These are phyloP conservation scores for Augiades crinisus DNA, from an alignment of 2,888 invertebrate genomes.

Conservation along the genomic window DNA sequence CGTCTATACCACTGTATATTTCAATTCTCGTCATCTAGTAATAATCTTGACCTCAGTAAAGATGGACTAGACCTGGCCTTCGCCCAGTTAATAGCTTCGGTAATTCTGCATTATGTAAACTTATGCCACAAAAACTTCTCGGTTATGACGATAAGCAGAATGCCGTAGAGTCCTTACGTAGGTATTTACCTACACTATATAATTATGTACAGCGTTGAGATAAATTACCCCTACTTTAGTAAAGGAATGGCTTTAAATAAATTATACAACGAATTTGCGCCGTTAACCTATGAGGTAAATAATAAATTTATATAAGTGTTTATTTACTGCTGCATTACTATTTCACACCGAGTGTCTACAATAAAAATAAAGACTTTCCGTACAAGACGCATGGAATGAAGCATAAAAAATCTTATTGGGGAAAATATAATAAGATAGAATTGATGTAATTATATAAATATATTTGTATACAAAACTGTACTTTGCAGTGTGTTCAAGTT, in stretches of 20 bases:
- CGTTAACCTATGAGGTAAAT: neutral
- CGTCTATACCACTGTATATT: too few relatives aligned
- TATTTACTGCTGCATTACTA: too few relatives aligned
- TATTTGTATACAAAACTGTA: too few relatives aligned
- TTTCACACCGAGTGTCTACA: too few relatives aligned
- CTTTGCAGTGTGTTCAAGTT: too few relatives aligned
- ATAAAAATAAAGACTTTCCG: too few relatives aligned
- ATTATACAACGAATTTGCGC: slow-evolving; percentile 20
- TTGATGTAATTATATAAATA: too few relatives aligned
- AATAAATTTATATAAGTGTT: too few relatives aligned
- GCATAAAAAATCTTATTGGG: too few relatives aligned
- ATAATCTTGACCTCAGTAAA: slow-evolving; percentile 19
- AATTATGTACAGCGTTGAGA: neutral
- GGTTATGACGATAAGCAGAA: slow-evolving; percentile 20
- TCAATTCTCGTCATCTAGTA: neutral
- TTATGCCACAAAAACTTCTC: slow-evolving; percentile 29
- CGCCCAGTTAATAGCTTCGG: slow-evolving; percentile 23
- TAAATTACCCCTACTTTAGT: slow-evolving; percentile 17
- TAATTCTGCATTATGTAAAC: slow-evolving; percentile 27
- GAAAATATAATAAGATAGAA: too few relatives aligned
- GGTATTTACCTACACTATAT: neutral
- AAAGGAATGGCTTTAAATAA: slow-evolving; percentile 24
- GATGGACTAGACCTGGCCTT: slow-evolving; percentile 26
- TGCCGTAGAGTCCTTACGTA: slow-evolving; percentile 2
- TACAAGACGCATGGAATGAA: too few relatives aligned